These are phyloP conservation scores for Limnodromus scolopaceus DNA, from an alignment of 2,797 vertebrate species.

Conservation along the genomic window DNA sequence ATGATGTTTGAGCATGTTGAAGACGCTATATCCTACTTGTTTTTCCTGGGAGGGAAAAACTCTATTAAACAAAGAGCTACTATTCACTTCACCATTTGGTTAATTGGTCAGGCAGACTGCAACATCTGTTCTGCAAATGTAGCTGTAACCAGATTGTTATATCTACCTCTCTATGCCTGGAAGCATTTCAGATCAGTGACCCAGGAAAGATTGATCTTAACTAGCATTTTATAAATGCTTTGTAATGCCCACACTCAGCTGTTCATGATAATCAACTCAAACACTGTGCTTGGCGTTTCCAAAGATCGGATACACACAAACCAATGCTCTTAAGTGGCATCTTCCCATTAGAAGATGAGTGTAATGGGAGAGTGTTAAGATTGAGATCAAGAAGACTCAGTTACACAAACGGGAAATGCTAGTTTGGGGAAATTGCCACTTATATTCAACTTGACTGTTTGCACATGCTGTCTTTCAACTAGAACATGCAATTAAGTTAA, in stretches of 20 bases:
- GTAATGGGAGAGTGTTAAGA: not conserved
- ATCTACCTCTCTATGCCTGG: not conserved
- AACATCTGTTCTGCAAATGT: constrained; percentile 34
- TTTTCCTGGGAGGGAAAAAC: not conserved
- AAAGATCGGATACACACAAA: not conserved
- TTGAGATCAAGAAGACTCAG: not conserved
- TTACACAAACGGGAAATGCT: not conserved
- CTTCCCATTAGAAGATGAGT: not conserved
- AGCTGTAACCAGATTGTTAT: not conserved
- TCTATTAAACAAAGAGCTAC: not conserved
- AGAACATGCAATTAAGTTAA: not conserved
- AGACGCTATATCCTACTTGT: not conserved
- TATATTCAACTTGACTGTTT: not conserved
- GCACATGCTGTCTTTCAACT: not conserved
- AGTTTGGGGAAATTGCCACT: not conserved
- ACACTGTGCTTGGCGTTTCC: not conserved
- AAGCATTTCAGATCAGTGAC: constrained; percentile 19
- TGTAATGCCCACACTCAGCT: not conserved
- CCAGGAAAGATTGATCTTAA: not conserved
- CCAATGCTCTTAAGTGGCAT: not conserved
- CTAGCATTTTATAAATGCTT: not conserved
- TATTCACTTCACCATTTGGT: not conserved
- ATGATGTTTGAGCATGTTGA: constrained; percentile 73
- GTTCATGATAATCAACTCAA: not conserved
- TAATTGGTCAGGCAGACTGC: not conserved